A percentile compares a stretch with the other conserved stretches of the same genome.
These are phyloP conservation scores for Lophotriccus pileatus DNA, from an alignment of 2,797 vertebrate species.

Conservation along the genomic window DNA sequence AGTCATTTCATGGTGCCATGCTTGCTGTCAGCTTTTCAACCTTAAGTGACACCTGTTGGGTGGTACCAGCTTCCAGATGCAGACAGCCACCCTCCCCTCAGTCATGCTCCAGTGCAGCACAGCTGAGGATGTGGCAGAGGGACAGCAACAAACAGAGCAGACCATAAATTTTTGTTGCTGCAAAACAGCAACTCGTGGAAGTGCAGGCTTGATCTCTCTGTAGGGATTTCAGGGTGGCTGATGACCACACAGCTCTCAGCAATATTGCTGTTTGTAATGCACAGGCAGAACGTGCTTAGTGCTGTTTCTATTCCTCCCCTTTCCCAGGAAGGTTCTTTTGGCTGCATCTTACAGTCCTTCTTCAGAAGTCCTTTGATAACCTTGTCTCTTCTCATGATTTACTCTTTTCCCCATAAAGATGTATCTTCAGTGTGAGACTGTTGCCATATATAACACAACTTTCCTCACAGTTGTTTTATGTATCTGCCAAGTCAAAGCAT, in stretches of 20 bases:
- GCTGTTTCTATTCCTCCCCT: background rate
- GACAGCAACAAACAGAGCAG: background rate
- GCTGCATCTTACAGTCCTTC: background rate
- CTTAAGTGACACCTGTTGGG: background rate
- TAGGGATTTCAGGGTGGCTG: background rate
- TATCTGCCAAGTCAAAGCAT: background rate
- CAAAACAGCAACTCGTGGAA: background rate
- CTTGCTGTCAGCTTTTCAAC: background rate
- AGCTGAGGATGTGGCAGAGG: background rate
- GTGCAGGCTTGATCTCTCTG: background rate
- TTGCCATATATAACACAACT: background rate
- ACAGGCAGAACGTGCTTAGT: background rate
- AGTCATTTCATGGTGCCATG: background rate
- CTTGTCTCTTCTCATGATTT: background rate
- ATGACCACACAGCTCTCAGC: background rate
- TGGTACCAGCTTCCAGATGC: background rate
- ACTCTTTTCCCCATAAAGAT: background rate
- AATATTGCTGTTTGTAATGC: background rate
- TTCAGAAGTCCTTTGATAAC: background rate
- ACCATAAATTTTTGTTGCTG: background rate
- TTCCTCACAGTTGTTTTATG: background rate
- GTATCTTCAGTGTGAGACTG: background rate
- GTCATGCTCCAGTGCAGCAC: background rate
- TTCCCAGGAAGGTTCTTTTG: background rate
- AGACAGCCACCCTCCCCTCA: background rate